Evolutionary conservation across 2,113 vertebrate species (phyloP), one percentile per base, ranked within the genome.

Genomic region (Entelurus aequoreus): DNA sequence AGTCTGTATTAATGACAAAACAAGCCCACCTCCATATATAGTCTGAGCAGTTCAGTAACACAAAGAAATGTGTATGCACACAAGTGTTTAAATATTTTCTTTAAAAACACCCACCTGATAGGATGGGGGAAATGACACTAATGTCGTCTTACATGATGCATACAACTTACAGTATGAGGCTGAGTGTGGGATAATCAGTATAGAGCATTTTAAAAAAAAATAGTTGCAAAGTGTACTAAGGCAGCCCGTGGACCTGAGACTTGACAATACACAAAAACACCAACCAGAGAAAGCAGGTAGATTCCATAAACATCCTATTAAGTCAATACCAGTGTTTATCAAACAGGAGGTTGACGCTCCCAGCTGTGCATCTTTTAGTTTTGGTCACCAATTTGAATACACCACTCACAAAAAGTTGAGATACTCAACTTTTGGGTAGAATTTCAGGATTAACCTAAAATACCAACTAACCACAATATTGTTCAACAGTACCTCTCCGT

Each of bases 211-310:
- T 6, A 21, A 21, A 44, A 21, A 19, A 28, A 28, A 28, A 28
- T 28, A 28, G 16, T 57, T 57, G 12, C 28, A 46, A 42, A 57
- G 55, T 69, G 61, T 66, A 69, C 38, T 59, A 72, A 72, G 52
- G 69, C 72, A 14, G 71, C 69, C 47, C 42, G 14, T 76, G 72
- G 79, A 83, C 88, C 86, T 88, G 87, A 89, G 81, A 81, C 66
- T 65, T 46, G 50, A 51, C 53, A 50, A 60, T 72, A 84, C 71
- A 76, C 46, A 71, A 83, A 76, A 75, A 69, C 50, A 49, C 51
- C 38, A 50, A 61, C 59, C 19, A 63, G 65, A 60, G 28, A 54
- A 69, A 75, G 68, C 68, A 66, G 55, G 55, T 57, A 64, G 37
- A 76, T 58, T 21, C 55, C 55, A 21, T 12, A 21, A 57, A 57